phyloP scores from a whole-genome alignment of 2,888 invertebrate genomes.

The Pollenia angustigena region DNA sequence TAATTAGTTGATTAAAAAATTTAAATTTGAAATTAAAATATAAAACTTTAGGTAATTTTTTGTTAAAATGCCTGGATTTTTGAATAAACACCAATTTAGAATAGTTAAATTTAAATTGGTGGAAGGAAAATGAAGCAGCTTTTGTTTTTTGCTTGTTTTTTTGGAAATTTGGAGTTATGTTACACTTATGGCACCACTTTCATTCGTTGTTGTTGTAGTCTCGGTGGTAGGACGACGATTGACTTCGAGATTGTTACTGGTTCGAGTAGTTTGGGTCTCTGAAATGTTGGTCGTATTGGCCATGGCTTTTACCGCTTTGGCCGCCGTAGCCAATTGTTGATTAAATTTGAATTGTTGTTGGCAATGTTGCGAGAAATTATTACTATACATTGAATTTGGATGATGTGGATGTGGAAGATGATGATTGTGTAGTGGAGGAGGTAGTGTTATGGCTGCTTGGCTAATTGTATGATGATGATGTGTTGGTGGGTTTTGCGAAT shows the following conservation, averaged over 20 bases:
- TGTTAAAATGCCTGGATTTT: slow-evolving; percentile 25
- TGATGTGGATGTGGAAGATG: too few species aligned
- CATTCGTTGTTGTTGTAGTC: slow-evolving; percentile 72
- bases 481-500: slow-evolving; percentile 57
- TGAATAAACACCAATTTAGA: neutral
- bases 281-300: slow-evolving; percentile 68
- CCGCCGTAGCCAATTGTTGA: slow-evolving; percentile 78
- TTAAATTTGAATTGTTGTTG: slow-evolving; percentile 81
- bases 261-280: slow-evolving; percentile 41
- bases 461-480: slow-evolving; percentile 48
- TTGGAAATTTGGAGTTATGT: slow-evolving; percentile 79
- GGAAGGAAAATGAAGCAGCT: too few species aligned
- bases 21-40: too few species aligned
- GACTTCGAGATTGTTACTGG: slow-evolving; percentile 60
- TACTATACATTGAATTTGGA: slow-evolving; percentile 77
- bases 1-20: slow-evolving; percentile 7
- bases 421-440: slow-evolving; percentile 36
- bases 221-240: slow-evolving; percentile 53
- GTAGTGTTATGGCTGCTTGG: slow-evolving; percentile 59
- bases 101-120: slow-evolving; percentile 9
- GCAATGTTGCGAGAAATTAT: slow-evolving; percentile 81
- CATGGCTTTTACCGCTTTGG: slow-evolving; percentile 72
- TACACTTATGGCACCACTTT: slow-evolving; percentile 83
- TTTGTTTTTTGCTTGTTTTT: neutral
- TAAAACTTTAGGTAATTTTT: slow-evolving; percentile 11